Percentiles rank a stretch among this genome's conserved stretches.
phyloP scores from a whole-genome alignment of 2,888 invertebrate species.

The Leucophenga maculata region DNA sequence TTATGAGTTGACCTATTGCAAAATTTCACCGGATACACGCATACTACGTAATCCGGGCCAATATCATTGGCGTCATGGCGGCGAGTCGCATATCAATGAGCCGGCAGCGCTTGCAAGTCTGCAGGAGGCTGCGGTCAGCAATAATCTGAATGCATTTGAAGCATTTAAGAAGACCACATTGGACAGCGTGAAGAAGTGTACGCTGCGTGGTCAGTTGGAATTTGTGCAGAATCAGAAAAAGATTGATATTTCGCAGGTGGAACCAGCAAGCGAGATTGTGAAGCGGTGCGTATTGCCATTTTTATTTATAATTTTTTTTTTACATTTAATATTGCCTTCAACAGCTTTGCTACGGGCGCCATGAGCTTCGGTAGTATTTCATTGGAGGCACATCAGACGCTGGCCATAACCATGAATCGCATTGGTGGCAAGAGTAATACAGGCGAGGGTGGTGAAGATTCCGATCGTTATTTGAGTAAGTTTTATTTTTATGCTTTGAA shows the following conservation, averaged over 20 bases:
- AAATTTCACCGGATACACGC: constrained; percentile 77
- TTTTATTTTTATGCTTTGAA: no score
- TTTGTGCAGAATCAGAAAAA: constrained; percentile 84
- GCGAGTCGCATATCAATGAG: constrained; percentile 98
- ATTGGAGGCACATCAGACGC: constrained; percentile 93
- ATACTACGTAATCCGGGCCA: constrained; percentile 89
- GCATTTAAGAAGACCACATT: constrained; percentile 89
- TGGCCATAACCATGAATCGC: constrained; percentile 98
- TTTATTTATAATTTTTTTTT: background rate
- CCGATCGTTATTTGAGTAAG: constrained; percentile 81
- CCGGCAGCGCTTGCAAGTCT: constrained; percentile 82
- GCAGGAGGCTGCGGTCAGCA: constrained; percentile 89
- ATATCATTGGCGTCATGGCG: constrained; percentile 97
- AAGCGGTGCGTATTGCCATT: constrained; percentile 82
- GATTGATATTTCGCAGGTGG: constrained; percentile 89
- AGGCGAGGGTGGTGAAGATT: constrained; percentile 95
- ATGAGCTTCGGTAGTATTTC: constrained; percentile 99
- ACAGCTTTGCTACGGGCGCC: constrained; percentile 79
- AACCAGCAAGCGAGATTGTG: constrained; percentile 94
- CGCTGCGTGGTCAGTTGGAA: constrained; percentile 93
- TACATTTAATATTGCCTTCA: background rate
- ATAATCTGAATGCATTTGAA: constrained; percentile 87
- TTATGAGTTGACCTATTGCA: constrained; percentile 81
- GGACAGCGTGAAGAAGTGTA: constrained; percentile 88
- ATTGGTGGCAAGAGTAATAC: constrained; percentile 99